These are phyloP conservation scores for Bos indicus DNA, from an alignment of 2,113 vertebrate genomes.

Conservation along the genomic window DNA sequence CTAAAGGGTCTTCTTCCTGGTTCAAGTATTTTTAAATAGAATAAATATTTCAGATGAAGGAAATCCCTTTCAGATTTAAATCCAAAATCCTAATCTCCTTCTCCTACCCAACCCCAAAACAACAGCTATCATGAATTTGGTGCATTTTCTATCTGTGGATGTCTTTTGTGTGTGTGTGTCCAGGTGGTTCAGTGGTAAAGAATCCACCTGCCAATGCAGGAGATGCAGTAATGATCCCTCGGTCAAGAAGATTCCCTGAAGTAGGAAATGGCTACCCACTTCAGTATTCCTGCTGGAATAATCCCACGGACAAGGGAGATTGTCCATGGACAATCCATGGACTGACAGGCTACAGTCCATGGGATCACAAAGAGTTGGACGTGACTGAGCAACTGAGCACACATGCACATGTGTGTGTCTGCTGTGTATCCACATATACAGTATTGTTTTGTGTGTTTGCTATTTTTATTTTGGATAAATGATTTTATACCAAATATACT, in stretches of 20 bases:
- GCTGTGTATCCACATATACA: not conserved
- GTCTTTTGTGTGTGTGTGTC: not conserved
- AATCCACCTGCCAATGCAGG: not conserved
- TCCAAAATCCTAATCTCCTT: not conserved
- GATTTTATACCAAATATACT: not conserved
- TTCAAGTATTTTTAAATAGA: not conserved
- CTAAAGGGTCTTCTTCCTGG: not conserved
- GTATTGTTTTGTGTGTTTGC: not conserved
- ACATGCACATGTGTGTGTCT: not conserved
- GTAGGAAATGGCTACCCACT: not conserved
- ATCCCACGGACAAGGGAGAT: not conserved
- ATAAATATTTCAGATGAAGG: not conserved
- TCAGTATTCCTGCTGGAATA: not conserved
- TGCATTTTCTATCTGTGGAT: not conserved
- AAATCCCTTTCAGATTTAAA: not conserved
- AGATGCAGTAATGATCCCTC: not conserved
- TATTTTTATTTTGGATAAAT: constrained; percentile 4
- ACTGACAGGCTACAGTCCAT: not conserved
- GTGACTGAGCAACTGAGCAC: not conserved
- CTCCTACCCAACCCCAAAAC: not conserved
- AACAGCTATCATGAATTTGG: not conserved
- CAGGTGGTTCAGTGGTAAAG: not conserved
- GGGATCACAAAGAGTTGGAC: not conserved
- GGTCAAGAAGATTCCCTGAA: not conserved
- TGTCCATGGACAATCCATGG: not conserved